These are phyloP conservation scores for Sitophilus oryzae DNA, from an alignment of 1,140 invertebrate genomes.

Conservation along the genomic window DNA sequence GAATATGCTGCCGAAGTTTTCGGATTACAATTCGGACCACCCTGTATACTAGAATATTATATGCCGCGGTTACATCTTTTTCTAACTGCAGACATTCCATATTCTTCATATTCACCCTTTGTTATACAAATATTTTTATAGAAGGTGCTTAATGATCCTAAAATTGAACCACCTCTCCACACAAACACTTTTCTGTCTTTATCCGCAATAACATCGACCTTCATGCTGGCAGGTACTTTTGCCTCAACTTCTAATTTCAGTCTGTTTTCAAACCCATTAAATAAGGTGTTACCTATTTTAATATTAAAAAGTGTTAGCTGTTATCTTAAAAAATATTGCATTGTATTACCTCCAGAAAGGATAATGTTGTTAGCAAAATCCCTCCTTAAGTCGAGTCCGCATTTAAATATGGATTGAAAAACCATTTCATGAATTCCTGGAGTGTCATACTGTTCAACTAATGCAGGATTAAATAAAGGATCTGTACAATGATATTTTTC, in stretches of 20 bases:
- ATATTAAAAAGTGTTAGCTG: too few species aligned
- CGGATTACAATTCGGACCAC: too few species aligned
- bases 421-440: constrained; percentile 22
- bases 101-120: constrained; percentile 14
- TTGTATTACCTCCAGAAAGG: constrained; percentile 18
- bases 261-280: constrained; percentile 10
- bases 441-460: constrained; percentile 22
- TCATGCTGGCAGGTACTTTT: constrained; percentile 16
- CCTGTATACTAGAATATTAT: too few species aligned
- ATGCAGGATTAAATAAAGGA: constrained; percentile 11
- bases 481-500: constrained; percentile 11
- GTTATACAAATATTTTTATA: constrained; percentile 18
- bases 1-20: too few species aligned
- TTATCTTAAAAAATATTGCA: background rate
- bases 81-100: constrained; percentile 6
- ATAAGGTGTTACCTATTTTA: constrained; percentile 13
- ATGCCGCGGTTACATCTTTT: constrained; percentile 14
- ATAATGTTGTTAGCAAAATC: constrained; percentile 23
- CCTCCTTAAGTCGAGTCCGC: constrained; percentile 17
- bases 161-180: constrained; percentile 20
- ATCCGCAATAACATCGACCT: constrained; percentile 12
- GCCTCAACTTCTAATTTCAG: constrained; percentile 13
- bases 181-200: constrained; percentile 15
- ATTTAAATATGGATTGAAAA: constrained; percentile 19
- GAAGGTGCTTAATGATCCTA: constrained; percentile 18